These are phyloP conservation scores for Empidonax traillii DNA, from an alignment of 2,113 vertebrate species.

Conservation along the genomic window DNA sequence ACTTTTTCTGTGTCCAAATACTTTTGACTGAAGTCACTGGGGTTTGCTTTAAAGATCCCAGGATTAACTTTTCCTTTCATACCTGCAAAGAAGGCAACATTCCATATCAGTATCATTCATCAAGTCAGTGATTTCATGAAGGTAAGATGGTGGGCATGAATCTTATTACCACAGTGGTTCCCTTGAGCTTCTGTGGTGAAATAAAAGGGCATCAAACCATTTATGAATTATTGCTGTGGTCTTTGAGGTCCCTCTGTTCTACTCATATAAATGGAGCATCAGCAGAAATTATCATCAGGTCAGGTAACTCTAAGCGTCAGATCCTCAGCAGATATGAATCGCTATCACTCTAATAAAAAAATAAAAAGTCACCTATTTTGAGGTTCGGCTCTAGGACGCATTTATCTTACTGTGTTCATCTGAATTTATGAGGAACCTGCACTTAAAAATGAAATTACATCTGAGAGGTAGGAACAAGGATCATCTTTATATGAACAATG, in stretches of 20 bases:
- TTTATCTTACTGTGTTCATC: neutral
- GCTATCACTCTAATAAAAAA: neutral
- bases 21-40: neutral
- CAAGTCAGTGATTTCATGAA: neutral
- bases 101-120: neutral
- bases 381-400: neutral
- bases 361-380: neutral
- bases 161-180: neutral
- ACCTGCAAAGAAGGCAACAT: neutral
- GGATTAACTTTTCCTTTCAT: neutral
- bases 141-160: neutral
- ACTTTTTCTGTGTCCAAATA: rapidly evolving
- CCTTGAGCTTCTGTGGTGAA: neutral
- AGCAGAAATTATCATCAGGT: neutral
- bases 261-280: neutral
- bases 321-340: neutral
- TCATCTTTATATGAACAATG: neutral
- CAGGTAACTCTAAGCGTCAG: neutral
- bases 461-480: neutral
- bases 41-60: neutral
- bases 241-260: neutral
- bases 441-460: conserved; percentile 10
- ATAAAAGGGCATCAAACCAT: conserved; percentile 6
- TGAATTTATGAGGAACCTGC: neutral
- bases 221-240: neutral